Evolutionary conservation across 2,888 invertebrate species (phyloP).

Genomic region (Homarus gammarus): DNA sequence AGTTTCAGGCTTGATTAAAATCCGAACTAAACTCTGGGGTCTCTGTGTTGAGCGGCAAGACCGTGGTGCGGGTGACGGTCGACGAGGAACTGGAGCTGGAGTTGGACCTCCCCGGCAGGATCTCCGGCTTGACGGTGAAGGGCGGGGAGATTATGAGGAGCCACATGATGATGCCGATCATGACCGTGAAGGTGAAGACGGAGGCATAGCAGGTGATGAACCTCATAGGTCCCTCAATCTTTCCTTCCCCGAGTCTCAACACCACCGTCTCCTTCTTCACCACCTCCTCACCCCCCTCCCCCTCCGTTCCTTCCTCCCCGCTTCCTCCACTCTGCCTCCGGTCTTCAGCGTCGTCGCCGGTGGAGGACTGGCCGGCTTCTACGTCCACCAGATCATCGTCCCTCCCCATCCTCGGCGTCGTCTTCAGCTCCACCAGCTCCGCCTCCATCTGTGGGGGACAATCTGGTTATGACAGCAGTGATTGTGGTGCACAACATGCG

Average conservation of each 20-base stretch:
- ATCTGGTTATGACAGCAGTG: too few relatives aligned
- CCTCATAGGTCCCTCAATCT: constrained; percentile 50
- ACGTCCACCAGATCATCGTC: constrained; percentile 30
- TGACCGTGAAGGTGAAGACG: constrained; percentile 69
- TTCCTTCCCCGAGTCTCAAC: constrained; percentile 51
- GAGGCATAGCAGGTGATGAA: constrained; percentile 71
- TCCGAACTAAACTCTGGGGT: constrained; percentile 21
- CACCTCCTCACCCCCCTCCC: not conserved
- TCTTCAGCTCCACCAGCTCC: constrained; percentile 26
- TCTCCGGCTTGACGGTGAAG: constrained; percentile 62
- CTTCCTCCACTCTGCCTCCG: not conserved
- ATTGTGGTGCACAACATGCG: too few relatives aligned
- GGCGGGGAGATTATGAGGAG: constrained; percentile 74
- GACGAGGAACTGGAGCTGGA: not conserved
- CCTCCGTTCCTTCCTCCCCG: not conserved
- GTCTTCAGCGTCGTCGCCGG: constrained; percentile 3
- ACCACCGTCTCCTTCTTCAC: constrained; percentile 37
- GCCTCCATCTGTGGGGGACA: not conserved
- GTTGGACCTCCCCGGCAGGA: not conserved
- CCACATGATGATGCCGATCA: constrained; percentile 63
- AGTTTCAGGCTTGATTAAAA: constrained; percentile 14
- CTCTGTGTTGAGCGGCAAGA: not conserved
- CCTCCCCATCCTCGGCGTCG: not conserved
- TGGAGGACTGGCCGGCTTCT: constrained; percentile 33
- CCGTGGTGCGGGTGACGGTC: not conserved